A percentile compares a stretch with the other conserved stretches of the same genome.
These are phyloP conservation scores for Hexactinellida sp. DNA, from an alignment of 37 sponge, comb jelly and placozoan genomes.

Conservation along the genomic window DNA sequence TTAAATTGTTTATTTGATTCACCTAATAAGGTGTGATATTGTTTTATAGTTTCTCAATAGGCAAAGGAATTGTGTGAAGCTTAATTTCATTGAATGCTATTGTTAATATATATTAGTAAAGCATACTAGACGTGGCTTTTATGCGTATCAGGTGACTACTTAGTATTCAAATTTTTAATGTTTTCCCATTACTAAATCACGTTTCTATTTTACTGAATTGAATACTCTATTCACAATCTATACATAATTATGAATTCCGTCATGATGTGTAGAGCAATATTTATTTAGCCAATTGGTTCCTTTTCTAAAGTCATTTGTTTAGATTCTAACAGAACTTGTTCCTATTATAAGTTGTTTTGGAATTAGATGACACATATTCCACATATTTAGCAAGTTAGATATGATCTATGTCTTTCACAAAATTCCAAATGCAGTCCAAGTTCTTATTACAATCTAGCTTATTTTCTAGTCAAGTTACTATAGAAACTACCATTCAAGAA, in stretches of 20 bases:
- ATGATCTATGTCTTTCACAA: no score
- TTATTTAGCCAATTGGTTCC: no score
- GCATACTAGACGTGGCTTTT: slow-evolving; percentile 16
- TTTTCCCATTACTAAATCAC: not conserved
- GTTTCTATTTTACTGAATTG: not conserved
- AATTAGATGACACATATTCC: no score
- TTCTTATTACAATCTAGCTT: no score
- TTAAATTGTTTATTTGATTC: not conserved
- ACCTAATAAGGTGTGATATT: not conserved
- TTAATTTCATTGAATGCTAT: not conserved
- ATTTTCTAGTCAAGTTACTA: no score
- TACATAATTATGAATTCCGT: not conserved
- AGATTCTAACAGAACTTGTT: not conserved
- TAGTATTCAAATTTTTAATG: not conserved
- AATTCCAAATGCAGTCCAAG: no score
- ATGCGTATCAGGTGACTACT: slow-evolving; percentile 10
- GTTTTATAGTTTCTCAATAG: not conserved
- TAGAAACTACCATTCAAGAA: no score
- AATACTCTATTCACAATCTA: not conserved
- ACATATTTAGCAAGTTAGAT: no score
- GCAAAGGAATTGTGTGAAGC: not conserved
- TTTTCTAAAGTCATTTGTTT: not conserved
- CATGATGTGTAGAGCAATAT: not conserved
- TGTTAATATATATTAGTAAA: not conserved
- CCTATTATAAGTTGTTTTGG: no score